These are phyloP conservation scores for Propithecus perrieri DNA, from an alignment of 2,797 vertebrate genomes.

Conservation along the genomic window DNA sequence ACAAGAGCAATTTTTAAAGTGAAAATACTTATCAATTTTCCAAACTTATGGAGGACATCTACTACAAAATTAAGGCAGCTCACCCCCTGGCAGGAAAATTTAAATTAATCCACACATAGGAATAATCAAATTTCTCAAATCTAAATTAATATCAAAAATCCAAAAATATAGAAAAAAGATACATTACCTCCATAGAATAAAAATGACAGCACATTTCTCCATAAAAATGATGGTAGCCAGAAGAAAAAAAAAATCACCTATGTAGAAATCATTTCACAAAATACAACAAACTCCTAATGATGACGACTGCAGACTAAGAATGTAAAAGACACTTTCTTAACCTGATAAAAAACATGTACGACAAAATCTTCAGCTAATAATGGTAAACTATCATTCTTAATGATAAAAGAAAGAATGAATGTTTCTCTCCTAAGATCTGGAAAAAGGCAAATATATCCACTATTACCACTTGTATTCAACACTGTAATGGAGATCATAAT, in stretches of 20 bases:
- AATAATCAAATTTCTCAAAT: background rate
- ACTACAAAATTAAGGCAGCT: background rate
- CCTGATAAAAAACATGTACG: background rate
- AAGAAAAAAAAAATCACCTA: background rate
- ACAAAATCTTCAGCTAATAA: background rate
- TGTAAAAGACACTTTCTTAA: background rate
- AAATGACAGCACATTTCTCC: background rate
- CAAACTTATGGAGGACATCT: background rate
- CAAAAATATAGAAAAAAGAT: background rate
- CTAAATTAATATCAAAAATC: background rate
- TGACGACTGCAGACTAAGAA: background rate
- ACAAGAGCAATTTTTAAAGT: background rate
- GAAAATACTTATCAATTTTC: background rate
- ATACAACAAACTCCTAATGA: background rate
- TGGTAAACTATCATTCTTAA: background rate
- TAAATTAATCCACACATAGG: background rate
- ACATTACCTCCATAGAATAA: background rate
- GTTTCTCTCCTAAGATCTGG: background rate
- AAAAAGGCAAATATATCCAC: background rate
- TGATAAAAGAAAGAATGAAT: background rate
- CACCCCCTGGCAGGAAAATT: background rate
- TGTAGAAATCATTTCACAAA: background rate
- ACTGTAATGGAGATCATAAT: background rate
- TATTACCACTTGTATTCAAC: background rate
- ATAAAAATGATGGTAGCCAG: background rate